Percentiles rank a stretch among this genome's conserved stretches.
These are phyloP conservation scores for Nephrotoma flavescens DNA, from an alignment of 2,888 invertebrate species.

Conservation along the genomic window DNA sequence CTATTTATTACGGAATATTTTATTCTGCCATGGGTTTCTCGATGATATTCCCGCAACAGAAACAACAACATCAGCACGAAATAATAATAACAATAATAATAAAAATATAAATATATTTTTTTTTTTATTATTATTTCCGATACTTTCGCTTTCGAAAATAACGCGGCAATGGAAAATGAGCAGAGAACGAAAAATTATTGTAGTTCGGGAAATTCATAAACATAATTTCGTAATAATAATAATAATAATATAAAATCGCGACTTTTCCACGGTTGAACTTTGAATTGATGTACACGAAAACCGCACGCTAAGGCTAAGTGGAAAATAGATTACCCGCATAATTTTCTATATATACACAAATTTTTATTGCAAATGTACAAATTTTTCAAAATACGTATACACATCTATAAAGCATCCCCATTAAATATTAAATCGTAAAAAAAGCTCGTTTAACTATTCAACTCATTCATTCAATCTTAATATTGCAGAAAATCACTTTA, in stretches of 20 bases:
- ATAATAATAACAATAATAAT: neutral
- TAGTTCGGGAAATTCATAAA: neutral
- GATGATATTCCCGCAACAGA: neutral
- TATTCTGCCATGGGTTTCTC: neutral
- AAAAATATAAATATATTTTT: neutral
- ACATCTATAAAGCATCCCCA: neutral
- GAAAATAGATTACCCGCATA: neutral
- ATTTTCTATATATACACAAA: neutral
- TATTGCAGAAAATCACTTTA: neutral
- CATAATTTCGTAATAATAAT: neutral
- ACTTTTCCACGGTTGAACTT: no score
- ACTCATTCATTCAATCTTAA: neutral
- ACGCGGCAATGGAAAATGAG: neutral
- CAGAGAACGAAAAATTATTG: neutral
- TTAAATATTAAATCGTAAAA: neutral
- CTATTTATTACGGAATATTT: neutral
- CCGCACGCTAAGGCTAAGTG: neutral
- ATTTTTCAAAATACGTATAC: no score
- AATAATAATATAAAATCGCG: neutral
- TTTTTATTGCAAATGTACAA: no score
- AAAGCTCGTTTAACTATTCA: neutral
- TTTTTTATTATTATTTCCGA: neutral
- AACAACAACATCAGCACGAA: neutral
- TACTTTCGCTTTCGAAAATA: neutral
- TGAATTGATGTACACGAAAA: no score